Percentiles rank a stretch among this genome's conserved stretches.
These are phyloP conservation scores for Hemiscyllium ocellatum DNA, from an alignment of 2,113 vertebrate species.

Conservation along the genomic window DNA sequence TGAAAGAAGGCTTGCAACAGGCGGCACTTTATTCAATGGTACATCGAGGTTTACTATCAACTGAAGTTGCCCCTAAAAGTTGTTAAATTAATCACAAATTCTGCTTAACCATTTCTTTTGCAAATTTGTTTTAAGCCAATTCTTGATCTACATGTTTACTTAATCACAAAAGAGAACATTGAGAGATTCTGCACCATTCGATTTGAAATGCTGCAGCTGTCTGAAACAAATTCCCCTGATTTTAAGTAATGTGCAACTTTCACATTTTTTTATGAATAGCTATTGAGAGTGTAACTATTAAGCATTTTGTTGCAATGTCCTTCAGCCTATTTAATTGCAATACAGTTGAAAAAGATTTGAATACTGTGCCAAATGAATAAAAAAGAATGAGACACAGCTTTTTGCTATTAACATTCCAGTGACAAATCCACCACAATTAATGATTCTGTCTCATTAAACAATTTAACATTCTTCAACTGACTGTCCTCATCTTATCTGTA, in stretches of 20 bases:
- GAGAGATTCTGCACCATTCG: background rate
- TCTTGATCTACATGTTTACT: background rate
- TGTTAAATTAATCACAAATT: background rate
- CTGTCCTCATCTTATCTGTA: background rate
- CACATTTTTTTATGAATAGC: background rate
- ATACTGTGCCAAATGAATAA: background rate
- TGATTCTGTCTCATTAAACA: constrained; percentile 12
- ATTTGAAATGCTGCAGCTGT: constrained; percentile 15
- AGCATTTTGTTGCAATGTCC: background rate
- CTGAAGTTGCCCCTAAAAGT: background rate
- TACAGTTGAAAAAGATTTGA: background rate
- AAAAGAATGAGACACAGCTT: background rate
- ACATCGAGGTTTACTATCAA: background rate
- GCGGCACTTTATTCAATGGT: background rate
- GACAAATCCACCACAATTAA: background rate
- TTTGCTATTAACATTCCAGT: background rate
- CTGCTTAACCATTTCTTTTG: background rate
- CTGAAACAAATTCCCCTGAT: background rate
- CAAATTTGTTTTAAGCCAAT: background rate
- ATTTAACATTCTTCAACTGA: constrained; percentile 5
- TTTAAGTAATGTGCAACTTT: background rate
- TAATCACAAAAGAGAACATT: no score
- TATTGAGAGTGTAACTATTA: background rate
- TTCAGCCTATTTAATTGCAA: background rate
- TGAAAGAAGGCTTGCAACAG: background rate